Base-by-base conservation (phyloP, 2,113 vertebrate species). In the Grammomys surdaster region DNA sequence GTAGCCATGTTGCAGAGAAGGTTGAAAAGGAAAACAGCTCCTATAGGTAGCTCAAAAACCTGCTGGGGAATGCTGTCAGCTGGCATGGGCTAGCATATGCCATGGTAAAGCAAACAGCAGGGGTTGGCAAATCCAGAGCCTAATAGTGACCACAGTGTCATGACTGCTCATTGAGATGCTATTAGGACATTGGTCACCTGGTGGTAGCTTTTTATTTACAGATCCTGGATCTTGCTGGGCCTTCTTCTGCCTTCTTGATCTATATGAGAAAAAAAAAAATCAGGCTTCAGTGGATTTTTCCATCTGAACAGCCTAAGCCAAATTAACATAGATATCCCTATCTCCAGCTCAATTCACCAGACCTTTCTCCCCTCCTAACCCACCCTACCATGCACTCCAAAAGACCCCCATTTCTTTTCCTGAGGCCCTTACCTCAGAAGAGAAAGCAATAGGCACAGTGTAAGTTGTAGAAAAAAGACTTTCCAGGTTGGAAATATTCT, bases 91-190 rank as follows among this genome's bases (percentile, higher is more conserved):
- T 87, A 95, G 78, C 97, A 98, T 98, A 98, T 98, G 97, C 93
- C 89, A 89, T 94, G 81, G 96, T 97, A 97, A 91, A 96, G 97
- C 28, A 3, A 88, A 95, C 97, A 97, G 97, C 96, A 95, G 97
- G 97, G 96, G 91, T 26, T 97, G 97, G 96, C 97, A 98, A 89
- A 89, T 93, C 54, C 89, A 58, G 70, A 97, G 81, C 77, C 43
- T 90, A 36, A 22, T 22, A 67, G 78, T 89, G 88, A 96, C 92
- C 86, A 75, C 89, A 87, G 94, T 26, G 7, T 82, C 96, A 89
- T 4, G 3, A 48, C 80, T 28, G 24, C 69, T 75, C 91, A 69
- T 95, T 96, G 97, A 95, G 96, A 95, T 84, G 81, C 69, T 22
- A 0, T 31, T 31, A 89, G 86, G 48, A 84, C 69, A 14, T 51